These are phyloP conservation scores for Galaxias olidus DNA, from an alignment of 2,797 vertebrate species.

Conservation along the genomic window DNA sequence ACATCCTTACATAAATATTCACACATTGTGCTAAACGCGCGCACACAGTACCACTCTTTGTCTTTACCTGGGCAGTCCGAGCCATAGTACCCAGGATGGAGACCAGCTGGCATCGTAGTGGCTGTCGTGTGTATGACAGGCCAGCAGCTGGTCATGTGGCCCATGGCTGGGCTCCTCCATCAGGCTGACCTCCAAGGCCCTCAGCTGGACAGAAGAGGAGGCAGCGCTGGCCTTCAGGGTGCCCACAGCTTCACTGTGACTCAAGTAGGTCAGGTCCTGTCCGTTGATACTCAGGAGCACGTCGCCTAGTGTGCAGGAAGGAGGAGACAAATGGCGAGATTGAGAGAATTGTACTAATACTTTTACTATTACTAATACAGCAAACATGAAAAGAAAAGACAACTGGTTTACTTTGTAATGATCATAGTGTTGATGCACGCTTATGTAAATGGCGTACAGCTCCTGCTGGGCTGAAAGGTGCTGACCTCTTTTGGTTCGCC, in stretches of 20 bases:
- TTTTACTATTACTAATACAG: too few species aligned
- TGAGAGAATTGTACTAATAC: too few species aligned
- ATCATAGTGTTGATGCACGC: too few species aligned
- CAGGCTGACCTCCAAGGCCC: constrained; percentile 90
- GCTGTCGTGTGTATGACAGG: constrained; percentile 84
- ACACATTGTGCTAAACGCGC: background rate
- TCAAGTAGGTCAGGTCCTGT: constrained; percentile 92
- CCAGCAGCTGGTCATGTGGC: constrained; percentile 75
- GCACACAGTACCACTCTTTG: background rate
- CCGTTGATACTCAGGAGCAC: constrained; percentile 95
- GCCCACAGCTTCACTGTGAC: constrained; percentile 95
- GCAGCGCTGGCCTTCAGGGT: constrained; percentile 95
- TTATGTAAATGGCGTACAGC: too few species aligned
- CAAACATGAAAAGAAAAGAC: background rate
- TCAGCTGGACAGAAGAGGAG: constrained; percentile 85
- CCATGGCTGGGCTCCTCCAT: constrained; percentile 80
- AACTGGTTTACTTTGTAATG: background rate
- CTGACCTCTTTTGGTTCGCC: constrained; percentile 94
- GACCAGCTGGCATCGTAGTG: constrained; percentile 97
- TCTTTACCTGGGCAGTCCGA: constrained; percentile 92
- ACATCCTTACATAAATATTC: background rate
- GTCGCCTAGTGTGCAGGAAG: constrained; percentile 78
- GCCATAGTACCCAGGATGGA: constrained; percentile 97
- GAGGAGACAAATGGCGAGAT: background rate
- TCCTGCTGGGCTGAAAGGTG: background rate